Evolutionary conservation across 2,113 vertebrate genomes (phyloP).

Genomic region (Oreotrochilus melanogaster): DNA sequence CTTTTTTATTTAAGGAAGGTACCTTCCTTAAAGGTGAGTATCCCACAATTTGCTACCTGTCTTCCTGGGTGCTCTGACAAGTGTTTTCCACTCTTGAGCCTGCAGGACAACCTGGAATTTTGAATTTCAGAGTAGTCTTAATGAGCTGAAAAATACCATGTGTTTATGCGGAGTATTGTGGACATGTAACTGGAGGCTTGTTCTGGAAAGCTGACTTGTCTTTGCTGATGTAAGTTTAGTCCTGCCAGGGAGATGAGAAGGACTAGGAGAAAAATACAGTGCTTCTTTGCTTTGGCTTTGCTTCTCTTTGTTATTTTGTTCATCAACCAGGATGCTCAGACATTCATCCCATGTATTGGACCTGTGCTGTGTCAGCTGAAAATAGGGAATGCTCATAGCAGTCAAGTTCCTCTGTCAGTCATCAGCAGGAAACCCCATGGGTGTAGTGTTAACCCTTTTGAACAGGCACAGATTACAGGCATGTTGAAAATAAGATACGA

Average conservation of each 20-base stretch:
- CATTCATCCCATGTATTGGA: not conserved
- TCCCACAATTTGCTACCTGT: not conserved
- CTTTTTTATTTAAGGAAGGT: not conserved
- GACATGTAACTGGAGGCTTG: not conserved
- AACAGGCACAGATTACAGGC: not conserved
- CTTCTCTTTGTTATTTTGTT: not conserved
- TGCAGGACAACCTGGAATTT: not conserved
- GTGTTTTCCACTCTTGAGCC: not conserved
- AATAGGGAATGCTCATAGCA: not conserved
- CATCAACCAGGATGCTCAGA: not conserved
- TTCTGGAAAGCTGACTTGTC: not conserved
- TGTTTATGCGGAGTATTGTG: not conserved
- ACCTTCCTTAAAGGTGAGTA: too few relatives aligned
- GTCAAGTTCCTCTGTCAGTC: not conserved
- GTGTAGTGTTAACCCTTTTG: not conserved
- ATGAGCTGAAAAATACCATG: not conserved
- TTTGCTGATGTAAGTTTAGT: not conserved
- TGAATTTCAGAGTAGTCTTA: not conserved
- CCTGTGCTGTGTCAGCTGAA: not conserved
- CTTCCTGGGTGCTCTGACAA: not conserved
- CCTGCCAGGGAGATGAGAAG: not conserved
- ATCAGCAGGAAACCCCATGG: rapidly evolving
- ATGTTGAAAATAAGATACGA: not conserved
- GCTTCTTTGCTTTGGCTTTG: not conserved
- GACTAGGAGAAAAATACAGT: not conserved